Percentiles rank a stretch among this genome's conserved stretches.
These are phyloP conservation scores for Mus spicilegus DNA, from an alignment of 2,113 vertebrate species.

Conservation along the genomic window DNA sequence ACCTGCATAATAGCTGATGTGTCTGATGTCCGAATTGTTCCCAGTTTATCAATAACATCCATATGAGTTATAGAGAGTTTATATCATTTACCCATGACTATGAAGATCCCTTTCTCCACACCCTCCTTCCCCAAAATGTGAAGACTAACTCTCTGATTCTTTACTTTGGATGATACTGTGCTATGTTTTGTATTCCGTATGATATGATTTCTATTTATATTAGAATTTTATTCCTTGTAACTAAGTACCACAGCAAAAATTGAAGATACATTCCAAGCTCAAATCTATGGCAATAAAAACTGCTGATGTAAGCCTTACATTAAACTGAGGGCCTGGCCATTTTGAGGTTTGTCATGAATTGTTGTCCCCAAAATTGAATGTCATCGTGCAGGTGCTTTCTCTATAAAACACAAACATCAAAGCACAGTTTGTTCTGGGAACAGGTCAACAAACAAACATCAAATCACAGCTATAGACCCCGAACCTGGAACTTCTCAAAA, in stretches of 20 bases:
- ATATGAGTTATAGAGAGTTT: neutral
- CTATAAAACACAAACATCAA: neutral
- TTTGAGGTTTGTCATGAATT: neutral
- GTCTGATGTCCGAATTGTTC: neutral
- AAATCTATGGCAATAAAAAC: neutral
- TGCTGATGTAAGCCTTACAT: neutral
- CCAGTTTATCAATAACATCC: neutral
- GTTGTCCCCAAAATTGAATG: neutral
- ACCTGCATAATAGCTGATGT: neutral
- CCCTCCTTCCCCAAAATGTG: no score
- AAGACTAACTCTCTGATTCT: neutral
- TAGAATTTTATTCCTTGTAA: neutral
- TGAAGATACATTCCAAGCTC: neutral
- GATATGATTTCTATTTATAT: neutral
- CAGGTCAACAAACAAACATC: neutral
- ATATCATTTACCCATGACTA: neutral
- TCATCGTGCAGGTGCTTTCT: neutral
- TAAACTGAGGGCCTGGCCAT: fast-evolving
- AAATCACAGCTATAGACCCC: neutral
- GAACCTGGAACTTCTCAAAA: neutral
- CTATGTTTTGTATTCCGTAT: neutral
- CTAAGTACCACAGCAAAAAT: neutral
- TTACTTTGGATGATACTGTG: neutral
- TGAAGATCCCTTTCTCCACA: neutral
- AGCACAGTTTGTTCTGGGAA: neutral